These are phyloP conservation scores for Periophthalmodon schlosseri DNA, from an alignment of 2,113 vertebrate genomes.

Conservation along the genomic window DNA sequence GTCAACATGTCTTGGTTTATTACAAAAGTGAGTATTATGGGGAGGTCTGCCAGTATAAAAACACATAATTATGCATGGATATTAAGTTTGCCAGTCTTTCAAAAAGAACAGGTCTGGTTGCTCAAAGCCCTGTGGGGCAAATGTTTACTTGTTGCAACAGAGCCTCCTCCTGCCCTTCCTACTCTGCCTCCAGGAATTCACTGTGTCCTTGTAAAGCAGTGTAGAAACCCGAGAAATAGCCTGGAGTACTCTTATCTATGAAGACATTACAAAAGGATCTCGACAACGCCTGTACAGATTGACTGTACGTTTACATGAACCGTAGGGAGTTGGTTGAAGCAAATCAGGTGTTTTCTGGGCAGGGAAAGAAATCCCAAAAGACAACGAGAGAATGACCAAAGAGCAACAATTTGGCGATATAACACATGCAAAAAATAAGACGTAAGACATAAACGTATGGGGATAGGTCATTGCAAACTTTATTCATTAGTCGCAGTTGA, in stretches of 20 bases:
- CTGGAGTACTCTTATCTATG: neutral
- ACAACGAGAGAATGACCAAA: constrained; percentile 10
- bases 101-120: constrained; percentile 63
- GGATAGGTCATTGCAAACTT: constrained; percentile 47
- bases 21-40: neutral
- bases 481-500: constrained; percentile 49
- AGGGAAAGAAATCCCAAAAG: neutral
- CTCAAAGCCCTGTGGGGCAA: constrained; percentile 55
- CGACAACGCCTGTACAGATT: neutral
- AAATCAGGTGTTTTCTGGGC: constrained; percentile 6
- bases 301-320: neutral
- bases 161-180: constrained; percentile 44
- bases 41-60: neutral
- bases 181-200: constrained; percentile 65
- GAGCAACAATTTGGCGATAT: neutral
- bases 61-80: neutral
- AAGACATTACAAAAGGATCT: neutral
- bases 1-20: neutral
- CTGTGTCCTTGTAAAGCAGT: constrained; percentile 24
- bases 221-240: constrained; percentile 5
- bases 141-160: constrained; percentile 78
- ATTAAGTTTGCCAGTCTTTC: constrained; percentile 3
- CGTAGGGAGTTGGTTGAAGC: neutral
- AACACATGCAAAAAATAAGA: neutral
- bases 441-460: neutral